phyloP scores from a whole-genome alignment of 2,113 vertebrate species.

The Gracilinanus agilis region DNA sequence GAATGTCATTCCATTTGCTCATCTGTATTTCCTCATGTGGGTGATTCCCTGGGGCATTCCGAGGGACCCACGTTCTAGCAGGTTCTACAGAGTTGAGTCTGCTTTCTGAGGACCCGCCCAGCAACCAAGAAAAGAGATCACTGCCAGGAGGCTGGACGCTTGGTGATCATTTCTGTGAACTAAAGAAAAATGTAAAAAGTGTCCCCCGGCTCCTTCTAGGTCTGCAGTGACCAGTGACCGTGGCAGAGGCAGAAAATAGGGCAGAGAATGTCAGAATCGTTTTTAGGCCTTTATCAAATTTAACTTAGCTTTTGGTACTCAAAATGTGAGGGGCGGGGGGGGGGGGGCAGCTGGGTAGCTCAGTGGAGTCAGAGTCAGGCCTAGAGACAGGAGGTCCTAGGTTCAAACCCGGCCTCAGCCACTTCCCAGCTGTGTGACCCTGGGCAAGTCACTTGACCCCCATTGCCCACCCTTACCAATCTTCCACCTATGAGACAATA shows the following conservation, averaged over 20 bases:
- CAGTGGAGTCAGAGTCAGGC: too few relatives aligned
- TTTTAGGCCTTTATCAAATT: background rate
- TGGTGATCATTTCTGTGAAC: background rate
- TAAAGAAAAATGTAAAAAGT: background rate
- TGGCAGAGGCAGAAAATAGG: background rate
- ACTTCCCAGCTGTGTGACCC: too few relatives aligned
- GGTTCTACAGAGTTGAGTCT: background rate
- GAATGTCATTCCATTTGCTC: background rate
- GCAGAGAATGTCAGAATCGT: background rate
- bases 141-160: background rate
- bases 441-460: too few relatives aligned
- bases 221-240: background rate
- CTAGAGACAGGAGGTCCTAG: too few relatives aligned
- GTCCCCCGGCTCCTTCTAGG: background rate
- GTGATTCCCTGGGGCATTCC: background rate
- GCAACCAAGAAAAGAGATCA: background rate
- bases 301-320: background rate
- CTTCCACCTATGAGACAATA: too few relatives aligned
- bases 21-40: background rate
- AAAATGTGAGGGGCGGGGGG: too few relatives aligned
- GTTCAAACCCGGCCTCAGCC: too few relatives aligned
- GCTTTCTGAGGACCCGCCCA: background rate
- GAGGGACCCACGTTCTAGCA: background rate
- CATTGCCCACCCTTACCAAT: too few relatives aligned
- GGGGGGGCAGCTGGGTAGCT: too few relatives aligned